Conservation (phyloP, 2,113 vertebrate genomes). For the Larimichthys polyactis region DNA sequence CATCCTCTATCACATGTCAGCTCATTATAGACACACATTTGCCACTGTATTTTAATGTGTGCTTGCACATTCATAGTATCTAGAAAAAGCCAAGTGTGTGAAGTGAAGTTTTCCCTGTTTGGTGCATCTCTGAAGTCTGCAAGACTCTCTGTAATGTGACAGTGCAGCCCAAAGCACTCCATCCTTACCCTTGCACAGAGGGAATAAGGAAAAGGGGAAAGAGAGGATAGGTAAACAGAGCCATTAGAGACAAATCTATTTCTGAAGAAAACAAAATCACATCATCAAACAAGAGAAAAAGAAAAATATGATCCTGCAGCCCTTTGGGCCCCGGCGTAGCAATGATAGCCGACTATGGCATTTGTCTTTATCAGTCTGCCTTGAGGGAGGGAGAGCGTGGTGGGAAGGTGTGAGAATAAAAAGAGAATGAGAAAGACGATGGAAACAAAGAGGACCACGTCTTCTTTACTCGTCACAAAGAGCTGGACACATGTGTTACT, state of each 20-base stretch:
- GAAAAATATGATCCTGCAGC: conserved; percentile 85
- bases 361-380: conserved; percentile 88
- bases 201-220: conserved; percentile 59
- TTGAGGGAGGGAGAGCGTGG: conserved; percentile 71
- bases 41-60: conserved; percentile 23
- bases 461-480: conserved; percentile 57
- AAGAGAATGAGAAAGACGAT: conserved; percentile 65
- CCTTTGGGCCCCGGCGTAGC: conserved; percentile 75
- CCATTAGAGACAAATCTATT: conserved; percentile 89
- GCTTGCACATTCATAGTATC: conserved; percentile 11
- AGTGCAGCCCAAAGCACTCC: conserved; percentile 70
- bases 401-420: conserved; percentile 71
- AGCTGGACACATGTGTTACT: conserved; percentile 55
- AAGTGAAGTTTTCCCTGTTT: conserved; percentile 42
- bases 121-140: conserved; percentile 52
- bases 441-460: conserved; percentile 53
- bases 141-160: conserved; percentile 67
- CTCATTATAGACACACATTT: not conserved
- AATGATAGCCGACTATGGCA: conserved; percentile 85
- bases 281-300: conserved; percentile 87
- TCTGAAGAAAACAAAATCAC: conserved; percentile 89
- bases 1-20: conserved; percentile 1
- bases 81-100: conserved; percentile 18
- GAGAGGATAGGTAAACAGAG: conserved; percentile 86
- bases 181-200: conserved; percentile 66